These are phyloP conservation scores for Porites rus DNA, from an alignment of 92 coral and sea anemone genomes.

Conservation along the genomic window DNA sequence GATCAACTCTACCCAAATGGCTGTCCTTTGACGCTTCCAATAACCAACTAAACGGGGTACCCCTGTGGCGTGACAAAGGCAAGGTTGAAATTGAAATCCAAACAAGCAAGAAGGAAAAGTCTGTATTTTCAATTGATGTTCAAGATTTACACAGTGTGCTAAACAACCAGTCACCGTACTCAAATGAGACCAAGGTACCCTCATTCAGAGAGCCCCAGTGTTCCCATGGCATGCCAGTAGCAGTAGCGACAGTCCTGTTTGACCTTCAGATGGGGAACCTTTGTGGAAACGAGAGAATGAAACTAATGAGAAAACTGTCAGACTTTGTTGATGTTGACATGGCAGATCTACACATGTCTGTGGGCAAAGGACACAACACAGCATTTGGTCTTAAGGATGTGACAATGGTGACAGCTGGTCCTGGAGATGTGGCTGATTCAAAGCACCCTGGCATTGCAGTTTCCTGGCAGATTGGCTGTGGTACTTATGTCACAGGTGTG, in stretches of 20 bases:
- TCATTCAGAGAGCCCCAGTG: constrained; percentile 69
- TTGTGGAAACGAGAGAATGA: constrained; percentile 77
- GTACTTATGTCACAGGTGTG: constrained; percentile 83
- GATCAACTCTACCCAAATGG: constrained; percentile 88
- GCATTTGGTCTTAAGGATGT: constrained; percentile 93
- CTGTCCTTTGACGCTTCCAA: constrained; percentile 74
- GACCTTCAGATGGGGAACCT: constrained; percentile 85
- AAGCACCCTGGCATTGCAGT: constrained; percentile 88
- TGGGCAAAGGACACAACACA: constrained; percentile 95
- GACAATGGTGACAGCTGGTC: constrained; percentile 95
- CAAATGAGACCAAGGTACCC: constrained; percentile 79
- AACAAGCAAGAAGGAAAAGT: constrained; percentile 39
- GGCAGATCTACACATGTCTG: constrained; percentile 74
- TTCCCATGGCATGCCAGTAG: constrained; percentile 77
- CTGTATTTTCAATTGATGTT: constrained; percentile 74
- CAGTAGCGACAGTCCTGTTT: constrained; percentile 92
- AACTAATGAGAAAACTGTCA: constrained; percentile 80
- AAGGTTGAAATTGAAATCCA: constrained; percentile 75
- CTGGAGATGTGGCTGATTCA: constrained; percentile 90
- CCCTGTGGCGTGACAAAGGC: constrained; percentile 91
- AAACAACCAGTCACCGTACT: constrained; percentile 42
- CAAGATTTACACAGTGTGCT: constrained; percentile 77
- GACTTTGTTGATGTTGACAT: constrained; percentile 77
- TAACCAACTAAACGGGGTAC: constrained; percentile 82
- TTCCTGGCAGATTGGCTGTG: constrained; percentile 99